These are phyloP conservation scores for Phalacrocorax aristotelis DNA, from an alignment of 2,113 vertebrate species.

Conservation along the genomic window DNA sequence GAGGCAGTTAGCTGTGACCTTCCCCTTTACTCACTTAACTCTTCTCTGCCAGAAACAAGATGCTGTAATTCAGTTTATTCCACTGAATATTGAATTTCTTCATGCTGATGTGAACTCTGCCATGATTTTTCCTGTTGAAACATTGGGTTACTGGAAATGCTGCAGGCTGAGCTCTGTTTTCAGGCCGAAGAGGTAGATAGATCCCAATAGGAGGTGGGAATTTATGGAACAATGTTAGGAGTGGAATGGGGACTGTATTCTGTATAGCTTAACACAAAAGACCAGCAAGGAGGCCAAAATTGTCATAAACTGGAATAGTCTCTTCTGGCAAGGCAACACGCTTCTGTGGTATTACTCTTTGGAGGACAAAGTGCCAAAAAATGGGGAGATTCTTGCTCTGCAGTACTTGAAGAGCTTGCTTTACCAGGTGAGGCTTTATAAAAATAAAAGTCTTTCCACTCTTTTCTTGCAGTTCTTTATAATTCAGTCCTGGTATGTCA, in stretches of 20 bases:
- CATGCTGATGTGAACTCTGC: background rate
- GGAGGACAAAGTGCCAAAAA: background rate
- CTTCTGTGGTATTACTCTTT: background rate
- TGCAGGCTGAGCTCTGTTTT: background rate
- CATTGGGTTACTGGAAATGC: background rate
- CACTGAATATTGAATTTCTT: background rate
- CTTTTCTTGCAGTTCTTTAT: background rate
- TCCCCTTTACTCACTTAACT: background rate
- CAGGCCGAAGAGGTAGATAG: background rate
- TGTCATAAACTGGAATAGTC: background rate
- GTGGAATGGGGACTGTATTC: background rate
- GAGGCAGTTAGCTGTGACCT: background rate
- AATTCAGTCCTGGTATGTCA: background rate
- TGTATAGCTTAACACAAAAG: constrained; percentile 6
- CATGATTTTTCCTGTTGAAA: background rate
- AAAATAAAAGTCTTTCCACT: background rate
- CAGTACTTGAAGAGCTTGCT: background rate
- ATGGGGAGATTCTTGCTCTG: background rate
- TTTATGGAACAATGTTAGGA: background rate
- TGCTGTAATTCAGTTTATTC: background rate
- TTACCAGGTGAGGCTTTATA: constrained; percentile 5
- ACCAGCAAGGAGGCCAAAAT: background rate
- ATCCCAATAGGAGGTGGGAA: background rate
- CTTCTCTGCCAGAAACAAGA: background rate
- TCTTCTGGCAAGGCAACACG: background rate